phyloP scores from a whole-genome alignment of 2,113 vertebrate species.

The Cacatua alba region DNA sequence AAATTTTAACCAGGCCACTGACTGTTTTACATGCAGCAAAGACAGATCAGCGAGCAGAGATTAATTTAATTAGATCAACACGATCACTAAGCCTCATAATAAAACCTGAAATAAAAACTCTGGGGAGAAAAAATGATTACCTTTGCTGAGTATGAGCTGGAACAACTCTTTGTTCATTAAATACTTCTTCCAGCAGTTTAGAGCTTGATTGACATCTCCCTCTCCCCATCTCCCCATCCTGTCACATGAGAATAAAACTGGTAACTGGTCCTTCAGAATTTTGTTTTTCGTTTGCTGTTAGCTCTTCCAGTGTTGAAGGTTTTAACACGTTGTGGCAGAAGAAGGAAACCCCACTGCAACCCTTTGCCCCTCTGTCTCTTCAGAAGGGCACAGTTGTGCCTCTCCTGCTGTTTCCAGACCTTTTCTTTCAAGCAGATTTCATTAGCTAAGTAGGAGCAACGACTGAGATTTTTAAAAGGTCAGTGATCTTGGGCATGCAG shows the following conservation, averaged over 20 bases:
- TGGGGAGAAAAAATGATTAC: neutral
- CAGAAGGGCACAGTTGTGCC: neutral
- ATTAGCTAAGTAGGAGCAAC: neutral
- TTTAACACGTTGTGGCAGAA: neutral
- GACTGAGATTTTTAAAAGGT: neutral
- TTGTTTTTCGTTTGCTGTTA: neutral
- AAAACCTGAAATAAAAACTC: neutral
- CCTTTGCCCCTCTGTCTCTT: neutral
- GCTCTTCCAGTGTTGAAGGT: neutral
- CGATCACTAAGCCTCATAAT: neutral
- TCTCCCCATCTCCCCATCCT: neutral
- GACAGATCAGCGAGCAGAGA: neutral
- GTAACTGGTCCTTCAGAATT: neutral
- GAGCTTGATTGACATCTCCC: neutral
- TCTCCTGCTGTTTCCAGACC: neutral
- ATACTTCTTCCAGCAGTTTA: neutral
- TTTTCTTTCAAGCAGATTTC: neutral
- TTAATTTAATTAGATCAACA: neutral
- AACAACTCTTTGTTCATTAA: neutral
- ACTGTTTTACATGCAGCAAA: neutral
- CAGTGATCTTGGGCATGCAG: accelerated
- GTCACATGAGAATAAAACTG: neutral
- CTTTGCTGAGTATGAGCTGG: neutral
- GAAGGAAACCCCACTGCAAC: neutral
- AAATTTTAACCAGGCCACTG: neutral